These are phyloP conservation scores for Neofelis nebulosa DNA, from an alignment of 2,113 vertebrate species.

Conservation along the genomic window DNA sequence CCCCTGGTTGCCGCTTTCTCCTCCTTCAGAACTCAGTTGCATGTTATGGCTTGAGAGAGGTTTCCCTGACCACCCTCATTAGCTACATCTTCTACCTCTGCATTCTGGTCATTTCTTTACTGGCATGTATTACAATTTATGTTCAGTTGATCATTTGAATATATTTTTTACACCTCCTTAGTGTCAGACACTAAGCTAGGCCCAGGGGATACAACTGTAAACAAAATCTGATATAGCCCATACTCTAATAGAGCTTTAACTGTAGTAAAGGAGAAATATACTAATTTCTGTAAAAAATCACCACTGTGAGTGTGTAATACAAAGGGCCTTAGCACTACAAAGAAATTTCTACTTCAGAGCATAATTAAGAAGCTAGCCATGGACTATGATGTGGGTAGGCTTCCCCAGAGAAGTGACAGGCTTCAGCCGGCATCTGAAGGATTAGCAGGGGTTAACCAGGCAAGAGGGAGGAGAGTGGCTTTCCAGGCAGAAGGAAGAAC, in stretches of 20 bases:
- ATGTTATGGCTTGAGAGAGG: not conserved
- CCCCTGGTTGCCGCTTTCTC: not conserved
- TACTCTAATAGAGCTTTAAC: not conserved
- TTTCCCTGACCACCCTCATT: not conserved
- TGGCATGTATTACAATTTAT: not conserved
- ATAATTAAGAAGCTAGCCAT: not conserved
- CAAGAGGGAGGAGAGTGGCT: not conserved
- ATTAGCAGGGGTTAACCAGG: not conserved
- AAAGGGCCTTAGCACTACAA: not conserved
- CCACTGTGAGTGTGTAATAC: not conserved
- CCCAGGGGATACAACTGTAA: not conserved
- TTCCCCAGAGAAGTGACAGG: not conserved
- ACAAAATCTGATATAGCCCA: not conserved
- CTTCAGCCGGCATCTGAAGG: not conserved
- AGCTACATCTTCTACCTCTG: not conserved
- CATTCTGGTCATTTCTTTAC: not conserved
- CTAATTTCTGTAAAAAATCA: constrained; percentile 6
- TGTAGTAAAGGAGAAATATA: not conserved
- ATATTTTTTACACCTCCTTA: not conserved
- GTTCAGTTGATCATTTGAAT: constrained; percentile 4
- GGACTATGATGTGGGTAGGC: not conserved
- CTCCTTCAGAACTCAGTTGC: not conserved
- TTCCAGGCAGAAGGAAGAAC: not conserved
- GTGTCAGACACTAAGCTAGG: not conserved
- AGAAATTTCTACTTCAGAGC: not conserved